Base-by-base conservation (phyloP, 1,140 invertebrate species). In the Neodiprion virginianus region DNA sequence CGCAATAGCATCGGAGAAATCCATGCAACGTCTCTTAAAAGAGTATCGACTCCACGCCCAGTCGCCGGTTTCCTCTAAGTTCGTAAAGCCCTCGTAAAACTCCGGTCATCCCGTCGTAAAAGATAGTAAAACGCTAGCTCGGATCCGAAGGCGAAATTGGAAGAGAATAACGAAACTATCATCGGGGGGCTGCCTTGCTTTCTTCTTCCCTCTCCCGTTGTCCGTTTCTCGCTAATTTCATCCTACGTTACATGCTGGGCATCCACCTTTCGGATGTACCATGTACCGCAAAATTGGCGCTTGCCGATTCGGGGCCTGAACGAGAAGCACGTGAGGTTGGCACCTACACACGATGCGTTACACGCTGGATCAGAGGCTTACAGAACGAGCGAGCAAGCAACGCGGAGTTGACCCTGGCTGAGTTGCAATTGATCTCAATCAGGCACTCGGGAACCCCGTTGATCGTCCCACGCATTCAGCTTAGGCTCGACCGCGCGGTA, bases 361-460 rank as follows among this genome's bases (percentile, higher is more conserved):
- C 28, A 40, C 28, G 28, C 28, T 40, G 28, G 28, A 40, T 40
- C 28, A 40, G 28, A 40, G 28, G 5, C 2, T 40, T 5, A 40
- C 28, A 40, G 28, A 40, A 5, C 28, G 28, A 40, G 28, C 28
- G 28, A 40, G 28, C 28, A 40, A 40, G 28, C 28, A 40, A 69
- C 74, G 75, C 67, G 75, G 76, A 81, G 80, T 86, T 85, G 83
- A 85, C 84, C 83, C 83, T 83, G 80, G 81, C 79, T 82, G 79
- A 82, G 79, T 80, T 80, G 85, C 85, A 86, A 85, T 86, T 86
- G 85, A 86, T 86, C 85, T 86, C 85, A 86, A 86, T 86, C 85
- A 86, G 79, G 80, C 75, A 67, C 21, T 12, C 67, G 10, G 67
- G 67, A 69, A 5, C 68, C 68, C 68, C 47, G 68, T 8, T 14